Conservation (phyloP, 1,140 invertebrate genomes). For the Magallana ariakensis region DNA sequence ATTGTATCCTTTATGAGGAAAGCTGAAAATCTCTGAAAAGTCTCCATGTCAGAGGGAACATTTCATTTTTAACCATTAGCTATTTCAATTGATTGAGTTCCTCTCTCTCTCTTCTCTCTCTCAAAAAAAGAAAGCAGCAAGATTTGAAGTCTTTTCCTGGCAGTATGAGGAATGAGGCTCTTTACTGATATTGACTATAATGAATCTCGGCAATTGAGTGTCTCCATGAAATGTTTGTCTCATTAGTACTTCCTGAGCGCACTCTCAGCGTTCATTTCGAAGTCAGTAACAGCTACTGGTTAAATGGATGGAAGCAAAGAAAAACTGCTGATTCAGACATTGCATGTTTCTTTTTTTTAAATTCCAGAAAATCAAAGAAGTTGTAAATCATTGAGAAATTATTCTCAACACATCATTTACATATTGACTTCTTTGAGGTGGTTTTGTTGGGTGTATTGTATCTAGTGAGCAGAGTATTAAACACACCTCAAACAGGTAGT, state of each 20-base stretch:
- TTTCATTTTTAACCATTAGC: neutral
- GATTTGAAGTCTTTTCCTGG: neutral
- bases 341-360: too few relatives aligned
- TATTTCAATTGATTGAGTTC: slow-evolving; percentile 4
- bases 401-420: too few relatives aligned
- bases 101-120: too few relatives aligned
- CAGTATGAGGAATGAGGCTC: slow-evolving; percentile 18
- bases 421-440: too few relatives aligned
- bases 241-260: neutral
- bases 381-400: too few relatives aligned
- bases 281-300: neutral
- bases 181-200: neutral
- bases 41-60: neutral
- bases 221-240: neutral
- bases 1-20: neutral
- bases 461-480: too few relatives aligned
- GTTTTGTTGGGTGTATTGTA: too few relatives aligned
- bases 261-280: neutral
- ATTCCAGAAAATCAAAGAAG: too few relatives aligned
- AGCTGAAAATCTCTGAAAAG: neutral
- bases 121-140: neutral
- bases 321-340: too few relatives aligned
- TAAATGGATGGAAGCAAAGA: neutral
- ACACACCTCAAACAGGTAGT: too few relatives aligned
- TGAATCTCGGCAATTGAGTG: neutral